Conservation (phyloP, 2,113 vertebrate species). For the Carassius gibelio region DNA sequence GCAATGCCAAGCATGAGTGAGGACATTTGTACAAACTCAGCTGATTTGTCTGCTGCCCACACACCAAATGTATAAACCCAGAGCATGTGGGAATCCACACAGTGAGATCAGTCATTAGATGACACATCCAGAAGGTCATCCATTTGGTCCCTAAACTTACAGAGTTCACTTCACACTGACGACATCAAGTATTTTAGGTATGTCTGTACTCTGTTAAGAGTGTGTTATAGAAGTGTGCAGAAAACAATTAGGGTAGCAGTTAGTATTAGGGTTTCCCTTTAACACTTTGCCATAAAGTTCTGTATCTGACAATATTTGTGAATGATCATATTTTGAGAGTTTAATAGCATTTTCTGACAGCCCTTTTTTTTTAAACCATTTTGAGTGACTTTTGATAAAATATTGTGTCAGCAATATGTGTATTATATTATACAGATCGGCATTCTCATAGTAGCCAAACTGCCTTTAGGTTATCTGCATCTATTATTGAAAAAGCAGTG, state of each 20-base stretch:
- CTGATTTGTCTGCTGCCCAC: slow-evolving; percentile 36
- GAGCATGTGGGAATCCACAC: slow-evolving; percentile 25
- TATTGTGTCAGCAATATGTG: neutral
- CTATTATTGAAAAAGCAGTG: no score
- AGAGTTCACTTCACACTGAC: slow-evolving; percentile 9
- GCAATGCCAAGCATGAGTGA: slow-evolving; percentile 42
- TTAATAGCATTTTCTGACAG: neutral
- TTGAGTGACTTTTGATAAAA: neutral
- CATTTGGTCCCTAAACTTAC: neutral
- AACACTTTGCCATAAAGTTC: neutral
- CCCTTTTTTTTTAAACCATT: neutral
- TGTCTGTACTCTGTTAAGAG: neutral
- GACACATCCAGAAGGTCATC: slow-evolving; percentile 19
- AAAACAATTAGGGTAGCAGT: slow-evolving; percentile 45
- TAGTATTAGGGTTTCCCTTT: neutral
- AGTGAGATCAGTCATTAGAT: slow-evolving; percentile 26
- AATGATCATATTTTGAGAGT: neutral
- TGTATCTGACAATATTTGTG: neutral
- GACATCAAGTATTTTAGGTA: neutral
- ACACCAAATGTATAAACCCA: slow-evolving; percentile 28
- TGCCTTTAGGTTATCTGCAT: no score
- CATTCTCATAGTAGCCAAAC: no score
- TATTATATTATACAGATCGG: no score
- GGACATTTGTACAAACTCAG: slow-evolving; percentile 44
- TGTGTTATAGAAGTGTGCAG: neutral